Conservation (phyloP, 2,113 vertebrate genomes). For the Xiphophorus hellerii region DNA sequence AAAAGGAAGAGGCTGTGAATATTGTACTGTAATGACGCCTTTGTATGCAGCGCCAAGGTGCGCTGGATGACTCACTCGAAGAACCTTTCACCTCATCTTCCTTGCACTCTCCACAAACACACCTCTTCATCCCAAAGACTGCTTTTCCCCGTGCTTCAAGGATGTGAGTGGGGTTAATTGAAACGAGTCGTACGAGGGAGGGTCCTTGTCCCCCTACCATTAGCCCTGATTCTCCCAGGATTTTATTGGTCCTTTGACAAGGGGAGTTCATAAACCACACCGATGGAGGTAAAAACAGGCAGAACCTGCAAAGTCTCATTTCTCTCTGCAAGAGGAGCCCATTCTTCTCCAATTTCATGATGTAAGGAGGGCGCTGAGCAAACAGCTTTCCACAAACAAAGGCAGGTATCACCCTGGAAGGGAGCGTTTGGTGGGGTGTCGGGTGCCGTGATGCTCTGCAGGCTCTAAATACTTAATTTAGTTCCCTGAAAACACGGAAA, state of each 20-base stretch:
- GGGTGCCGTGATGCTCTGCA: slow-evolving; percentile 19
- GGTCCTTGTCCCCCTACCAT: neutral
- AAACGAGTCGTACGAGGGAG: slow-evolving; percentile 37
- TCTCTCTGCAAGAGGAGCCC: slow-evolving; percentile 19
- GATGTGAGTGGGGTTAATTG: slow-evolving; percentile 14
- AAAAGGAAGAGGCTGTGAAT: slow-evolving; percentile 5
- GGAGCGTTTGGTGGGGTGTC: slow-evolving; percentile 31
- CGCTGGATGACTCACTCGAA: slow-evolving; percentile 63
- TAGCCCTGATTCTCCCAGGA: neutral
- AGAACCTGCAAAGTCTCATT: slow-evolving; percentile 22
- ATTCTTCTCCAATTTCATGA: slow-evolving; percentile 23
- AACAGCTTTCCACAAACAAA: slow-evolving; percentile 35
- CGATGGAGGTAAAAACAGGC: slow-evolving; percentile 18
- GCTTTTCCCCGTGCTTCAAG: neutral
- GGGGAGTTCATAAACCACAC: slow-evolving; percentile 15
- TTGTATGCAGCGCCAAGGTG: slow-evolving; percentile 28
- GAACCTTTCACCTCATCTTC: slow-evolving; percentile 18
- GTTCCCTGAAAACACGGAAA: slow-evolving; percentile 14
- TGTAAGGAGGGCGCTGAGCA: slow-evolving; percentile 24
- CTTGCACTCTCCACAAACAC: slow-evolving; percentile 23
- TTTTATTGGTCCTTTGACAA: slow-evolving; percentile 6
- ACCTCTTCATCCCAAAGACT: slow-evolving; percentile 16
- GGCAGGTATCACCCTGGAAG: slow-evolving; percentile 32
- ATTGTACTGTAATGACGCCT: slow-evolving; percentile 32
- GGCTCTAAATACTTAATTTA: slow-evolving; percentile 53